Conservation (phyloP, 1,140 invertebrate species). For the Micrasema longulum region DNA sequence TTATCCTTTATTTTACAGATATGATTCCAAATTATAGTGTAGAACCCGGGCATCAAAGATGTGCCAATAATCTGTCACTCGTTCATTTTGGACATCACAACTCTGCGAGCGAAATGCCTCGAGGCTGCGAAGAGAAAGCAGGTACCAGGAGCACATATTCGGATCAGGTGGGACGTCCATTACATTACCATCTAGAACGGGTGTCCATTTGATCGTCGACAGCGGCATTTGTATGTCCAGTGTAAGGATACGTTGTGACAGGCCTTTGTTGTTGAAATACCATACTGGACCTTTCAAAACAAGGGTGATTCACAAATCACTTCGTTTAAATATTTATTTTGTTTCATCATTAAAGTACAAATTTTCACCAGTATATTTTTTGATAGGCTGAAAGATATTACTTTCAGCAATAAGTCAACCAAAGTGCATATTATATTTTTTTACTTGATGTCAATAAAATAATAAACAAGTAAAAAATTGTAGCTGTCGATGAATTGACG, state of each 20-base stretch:
- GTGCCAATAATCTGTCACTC: no score
- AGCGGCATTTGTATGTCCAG: conserved; percentile 33
- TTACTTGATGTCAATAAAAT: not conserved
- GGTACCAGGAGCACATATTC: no score
- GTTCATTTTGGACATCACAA: no score
- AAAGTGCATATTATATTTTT: not conserved
- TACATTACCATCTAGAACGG: conserved; percentile 20
- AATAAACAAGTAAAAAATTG: not conserved
- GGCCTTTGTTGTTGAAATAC: conserved; percentile 33
- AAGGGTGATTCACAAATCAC: not conserved
- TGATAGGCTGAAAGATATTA: no score
- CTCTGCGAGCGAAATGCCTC: no score
- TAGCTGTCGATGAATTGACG: no score
- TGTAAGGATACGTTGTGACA: conserved; percentile 41
- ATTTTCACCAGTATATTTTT: not conserved
- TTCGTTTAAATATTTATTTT: not conserved
- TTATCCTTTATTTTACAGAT: no score
- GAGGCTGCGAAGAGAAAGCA: no score
- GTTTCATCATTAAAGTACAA: not conserved
- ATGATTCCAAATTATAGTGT: no score
- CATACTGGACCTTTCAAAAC: not conserved
- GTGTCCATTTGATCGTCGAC: conserved; percentile 24
- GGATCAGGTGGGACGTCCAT: conserved; percentile 30
- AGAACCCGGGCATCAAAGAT: no score
- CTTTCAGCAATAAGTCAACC: no score